A percentile compares a stretch with the other conserved stretches of the same genome.
Conservation (phyloP, 2,113 vertebrate species). For the Alaudala cheleensis region DNA sequence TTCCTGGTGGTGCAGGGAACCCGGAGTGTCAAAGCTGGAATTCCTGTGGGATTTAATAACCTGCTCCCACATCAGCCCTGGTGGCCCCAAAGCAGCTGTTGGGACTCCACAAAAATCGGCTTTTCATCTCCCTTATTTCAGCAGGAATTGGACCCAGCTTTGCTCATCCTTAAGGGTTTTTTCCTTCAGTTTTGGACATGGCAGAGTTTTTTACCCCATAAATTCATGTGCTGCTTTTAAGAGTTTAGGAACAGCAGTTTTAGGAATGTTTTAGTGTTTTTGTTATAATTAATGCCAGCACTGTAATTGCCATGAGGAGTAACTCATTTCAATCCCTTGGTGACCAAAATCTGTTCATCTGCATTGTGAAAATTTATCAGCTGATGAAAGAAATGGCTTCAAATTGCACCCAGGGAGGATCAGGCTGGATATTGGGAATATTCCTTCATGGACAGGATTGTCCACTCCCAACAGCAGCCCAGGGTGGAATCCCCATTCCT, state of each 20-base stretch:
- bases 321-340: not conserved
- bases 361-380: accelerated
- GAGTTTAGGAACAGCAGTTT: not conserved
- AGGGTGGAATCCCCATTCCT: not conserved
- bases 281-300: not conserved
- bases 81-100: not conserved
- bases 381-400: accelerated
- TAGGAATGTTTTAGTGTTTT: not conserved
- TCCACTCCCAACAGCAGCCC: not conserved
- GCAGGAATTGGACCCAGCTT: not conserved
- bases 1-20: not conserved
- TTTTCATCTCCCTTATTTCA: not conserved
- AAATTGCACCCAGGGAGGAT: not conserved
- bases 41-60: not conserved
- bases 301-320: not conserved
- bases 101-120: not conserved
- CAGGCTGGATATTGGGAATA: not conserved
- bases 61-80: not conserved
- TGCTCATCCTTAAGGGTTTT: not conserved
- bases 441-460: no score
- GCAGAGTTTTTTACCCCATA: not conserved
- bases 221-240: not conserved
- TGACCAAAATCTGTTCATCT: not conserved
- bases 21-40: accelerated
- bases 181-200: not conserved